Base-by-base conservation (phyloP, 2,888 invertebrate species). In the Drosophila neonasuta region DNA sequence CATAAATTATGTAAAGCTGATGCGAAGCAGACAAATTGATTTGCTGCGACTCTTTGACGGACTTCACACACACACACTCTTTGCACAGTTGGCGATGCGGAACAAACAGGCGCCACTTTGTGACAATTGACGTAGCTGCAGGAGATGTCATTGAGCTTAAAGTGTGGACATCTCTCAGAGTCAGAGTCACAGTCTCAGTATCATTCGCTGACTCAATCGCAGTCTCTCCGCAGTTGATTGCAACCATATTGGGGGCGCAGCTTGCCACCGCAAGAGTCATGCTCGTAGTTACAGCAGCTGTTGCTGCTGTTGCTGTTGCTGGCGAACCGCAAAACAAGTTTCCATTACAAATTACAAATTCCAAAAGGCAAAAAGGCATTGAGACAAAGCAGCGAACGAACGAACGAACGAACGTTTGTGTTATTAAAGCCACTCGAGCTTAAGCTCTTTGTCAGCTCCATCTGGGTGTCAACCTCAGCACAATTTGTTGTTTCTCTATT, bases 401-500 rank as follows among this genome's bases (percentile, higher is more conserved):
- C 20, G 52, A 56, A 20, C 46, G 46, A 13, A 13, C 13, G 13
- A 13, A 13, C 13, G 13, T 67, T 44, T 68, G 66, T 79, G 86
- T 69, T 72, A 86, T 80, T 84, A 69, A 67, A 75, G 71, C 64
- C 72, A 71, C 41, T 50, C 32, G 39, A 58, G 66, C 46, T 32
- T 32, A 3, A 10, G 32, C 32, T 32, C 9, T 10, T 32, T 32
- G 32, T 46, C 24, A 24, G 24, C 24, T 24, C 52, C 51, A 64
- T 67, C 70, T 71, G 71, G 81, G 79, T 82, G 82, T 86, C 82
- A 86, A 77, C 79, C 81, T 74, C 74, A 86, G 85, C 85, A 81
- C 85, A 81, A 46, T 72, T 77, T 86, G 70, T 65, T 59, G 59
- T 34, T 55, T 15, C 10, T 44, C 39, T 51, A 32, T 54, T 54